These are phyloP conservation scores for Scaptomyza hsui DNA, from an alignment of 1,140 invertebrate species.

Conservation along the genomic window DNA sequence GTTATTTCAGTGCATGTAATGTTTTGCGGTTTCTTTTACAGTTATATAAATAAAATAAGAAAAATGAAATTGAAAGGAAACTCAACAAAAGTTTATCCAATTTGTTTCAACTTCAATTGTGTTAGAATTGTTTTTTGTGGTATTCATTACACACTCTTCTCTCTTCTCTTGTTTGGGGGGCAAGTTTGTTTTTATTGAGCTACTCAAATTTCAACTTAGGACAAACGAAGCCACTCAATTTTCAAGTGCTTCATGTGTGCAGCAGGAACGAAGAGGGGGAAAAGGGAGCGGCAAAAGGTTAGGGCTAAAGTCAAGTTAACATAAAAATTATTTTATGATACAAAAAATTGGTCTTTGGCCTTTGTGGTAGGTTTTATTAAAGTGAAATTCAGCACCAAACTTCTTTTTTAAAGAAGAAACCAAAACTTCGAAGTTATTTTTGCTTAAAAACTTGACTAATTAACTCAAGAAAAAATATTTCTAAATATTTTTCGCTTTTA, in stretches of 20 bases:
- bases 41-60: constrained; percentile 8
- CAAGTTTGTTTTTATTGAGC: neutral
- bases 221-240: constrained; percentile 30
- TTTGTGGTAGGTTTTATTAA: too few relatives aligned
- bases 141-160: constrained; percentile 51
- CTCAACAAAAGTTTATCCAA: constrained; percentile 49
- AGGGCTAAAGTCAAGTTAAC: too few relatives aligned
- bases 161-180: constrained; percentile 9
- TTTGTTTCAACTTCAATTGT: constrained; percentile 45
- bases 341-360: too few relatives aligned
- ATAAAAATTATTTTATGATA: too few relatives aligned
- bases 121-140: constrained; percentile 30
- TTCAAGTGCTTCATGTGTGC: constrained; percentile 49
- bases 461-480: too few relatives aligned
- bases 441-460: too few relatives aligned
- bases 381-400: too few relatives aligned
- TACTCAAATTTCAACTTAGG: constrained; percentile 48
- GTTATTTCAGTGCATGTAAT: constrained; percentile 12
- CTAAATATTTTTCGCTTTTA: too few relatives aligned
- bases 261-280: neutral
- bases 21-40: constrained; percentile 38
- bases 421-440: too few relatives aligned
- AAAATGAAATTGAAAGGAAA: constrained; percentile 29
- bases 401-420: too few relatives aligned
- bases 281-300: too few relatives aligned